Conservation (phyloP, 2,113 vertebrate genomes). For the Brachyhypopomus occidentalis region DNA sequence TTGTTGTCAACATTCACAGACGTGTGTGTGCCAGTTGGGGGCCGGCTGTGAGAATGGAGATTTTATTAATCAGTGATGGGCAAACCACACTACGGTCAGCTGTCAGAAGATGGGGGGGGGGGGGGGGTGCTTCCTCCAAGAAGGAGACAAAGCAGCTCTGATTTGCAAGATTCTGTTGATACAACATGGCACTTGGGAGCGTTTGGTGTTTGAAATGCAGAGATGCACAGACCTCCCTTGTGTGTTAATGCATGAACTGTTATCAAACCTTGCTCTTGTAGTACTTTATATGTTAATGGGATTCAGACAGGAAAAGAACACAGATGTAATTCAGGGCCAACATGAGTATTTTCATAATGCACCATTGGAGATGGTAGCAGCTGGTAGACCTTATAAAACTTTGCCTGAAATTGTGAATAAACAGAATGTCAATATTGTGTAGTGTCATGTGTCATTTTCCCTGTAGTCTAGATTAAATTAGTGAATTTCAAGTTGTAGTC, state of each 20-base stretch:
- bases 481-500: neutral
- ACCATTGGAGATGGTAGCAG: conserved; percentile 48
- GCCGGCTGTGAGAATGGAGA: conserved; percentile 54
- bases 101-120: conserved; percentile 33
- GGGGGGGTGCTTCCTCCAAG: conserved; percentile 29
- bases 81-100: conserved; percentile 61
- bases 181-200: conserved; percentile 68
- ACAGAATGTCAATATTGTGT: conserved; percentile 1
- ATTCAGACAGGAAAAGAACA: conserved; percentile 57
- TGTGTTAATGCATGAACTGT: conserved; percentile 77
- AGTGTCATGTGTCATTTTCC: neutral
- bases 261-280: conserved; percentile 72
- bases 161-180: conserved; percentile 68
- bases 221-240: conserved; percentile 73
- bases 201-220: conserved; percentile 71
- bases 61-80: conserved; percentile 74
- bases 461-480: neutral
- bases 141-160: conserved; percentile 67
- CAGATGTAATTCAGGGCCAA: conserved; percentile 67
- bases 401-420: conserved; percentile 26
- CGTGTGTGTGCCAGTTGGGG: conserved; percentile 57
- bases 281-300: conserved; percentile 73
- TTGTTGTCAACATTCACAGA: conserved; percentile 57
- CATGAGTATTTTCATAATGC: conserved; percentile 65
- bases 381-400: conserved; percentile 47